phyloP scores from a whole-genome alignment of 2,888 invertebrate species.

The Epinotia bilunana region DNA sequence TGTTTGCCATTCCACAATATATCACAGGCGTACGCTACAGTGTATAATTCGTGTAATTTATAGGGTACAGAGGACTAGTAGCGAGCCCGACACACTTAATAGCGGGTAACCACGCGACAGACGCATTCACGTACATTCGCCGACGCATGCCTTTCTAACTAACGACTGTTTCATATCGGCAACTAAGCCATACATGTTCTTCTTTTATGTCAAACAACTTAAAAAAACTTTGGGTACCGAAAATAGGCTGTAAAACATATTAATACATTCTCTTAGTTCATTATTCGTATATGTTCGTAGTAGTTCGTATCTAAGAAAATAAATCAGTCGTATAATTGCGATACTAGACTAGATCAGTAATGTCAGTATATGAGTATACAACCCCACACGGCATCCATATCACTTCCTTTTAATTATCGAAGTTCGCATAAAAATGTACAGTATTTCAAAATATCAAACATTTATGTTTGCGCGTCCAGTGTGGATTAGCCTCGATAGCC shows the following conservation, averaged over 20 bases:
- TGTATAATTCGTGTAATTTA: constrained; percentile 84
- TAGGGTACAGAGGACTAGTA: constrained; percentile 74
- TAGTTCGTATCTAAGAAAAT: not conserved
- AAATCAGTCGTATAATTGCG: not conserved
- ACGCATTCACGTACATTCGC: constrained; percentile 62
- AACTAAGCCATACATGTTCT: not conserved
- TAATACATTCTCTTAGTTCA: no score
- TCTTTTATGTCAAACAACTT: no score
- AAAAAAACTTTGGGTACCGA: no score
- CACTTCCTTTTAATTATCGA: constrained; percentile 6
- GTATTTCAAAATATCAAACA: constrained; percentile 12
- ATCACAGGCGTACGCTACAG: constrained; percentile 75
- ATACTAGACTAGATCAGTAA: not conserved
- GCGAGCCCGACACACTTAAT: constrained; percentile 74
- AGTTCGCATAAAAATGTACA: not conserved
- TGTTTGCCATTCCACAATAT: constrained; percentile 76
- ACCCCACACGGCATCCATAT: not conserved
- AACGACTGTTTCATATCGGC: constrained; percentile 28
- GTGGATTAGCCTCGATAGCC: constrained; percentile 47
- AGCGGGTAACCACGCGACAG: constrained; percentile 81
- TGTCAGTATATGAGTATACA: not conserved
- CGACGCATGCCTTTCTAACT: constrained; percentile 42
- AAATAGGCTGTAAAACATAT: no score
- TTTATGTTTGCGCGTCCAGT: constrained; percentile 38
- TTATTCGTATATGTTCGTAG: no score